A percentile compares a stretch with the other conserved stretches of the same genome.
Conservation (phyloP, 2,113 vertebrate genomes). For the Todiramphus chloris region DNA sequence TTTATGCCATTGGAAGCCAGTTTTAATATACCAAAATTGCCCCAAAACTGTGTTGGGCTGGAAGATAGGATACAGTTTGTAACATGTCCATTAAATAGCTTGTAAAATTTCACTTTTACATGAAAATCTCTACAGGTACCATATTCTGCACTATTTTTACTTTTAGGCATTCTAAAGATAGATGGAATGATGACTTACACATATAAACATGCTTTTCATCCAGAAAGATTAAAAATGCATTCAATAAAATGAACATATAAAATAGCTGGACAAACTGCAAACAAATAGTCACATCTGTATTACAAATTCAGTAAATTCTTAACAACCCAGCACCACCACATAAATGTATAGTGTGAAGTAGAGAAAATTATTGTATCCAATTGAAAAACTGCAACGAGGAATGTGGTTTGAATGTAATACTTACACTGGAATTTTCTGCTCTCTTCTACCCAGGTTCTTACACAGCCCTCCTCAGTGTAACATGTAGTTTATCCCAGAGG, state of each 20-base stretch:
- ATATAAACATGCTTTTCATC: background rate
- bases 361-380: background rate
- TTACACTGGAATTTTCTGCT: background rate
- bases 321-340: background rate
- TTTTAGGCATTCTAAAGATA: background rate
- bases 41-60: background rate
- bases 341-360: background rate
- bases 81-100: background rate
- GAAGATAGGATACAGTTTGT: background rate
- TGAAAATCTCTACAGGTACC: background rate
- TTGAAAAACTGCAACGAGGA: background rate
- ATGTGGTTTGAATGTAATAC: background rate
- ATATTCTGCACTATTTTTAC: background rate
- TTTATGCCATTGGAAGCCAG: background rate
- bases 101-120: background rate
- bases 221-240: background rate
- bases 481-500: background rate
- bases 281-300: background rate
- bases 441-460: background rate
- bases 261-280: background rate
- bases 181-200: background rate
- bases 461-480: background rate
- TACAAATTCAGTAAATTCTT: background rate
- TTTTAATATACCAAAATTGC: background rate
- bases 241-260: background rate